Percentiles rank a stretch among this genome's conserved stretches.
Evolutionary conservation across 2,797 vertebrate species (phyloP).

Genomic region (Adrianichthys oophorus): DNA sequence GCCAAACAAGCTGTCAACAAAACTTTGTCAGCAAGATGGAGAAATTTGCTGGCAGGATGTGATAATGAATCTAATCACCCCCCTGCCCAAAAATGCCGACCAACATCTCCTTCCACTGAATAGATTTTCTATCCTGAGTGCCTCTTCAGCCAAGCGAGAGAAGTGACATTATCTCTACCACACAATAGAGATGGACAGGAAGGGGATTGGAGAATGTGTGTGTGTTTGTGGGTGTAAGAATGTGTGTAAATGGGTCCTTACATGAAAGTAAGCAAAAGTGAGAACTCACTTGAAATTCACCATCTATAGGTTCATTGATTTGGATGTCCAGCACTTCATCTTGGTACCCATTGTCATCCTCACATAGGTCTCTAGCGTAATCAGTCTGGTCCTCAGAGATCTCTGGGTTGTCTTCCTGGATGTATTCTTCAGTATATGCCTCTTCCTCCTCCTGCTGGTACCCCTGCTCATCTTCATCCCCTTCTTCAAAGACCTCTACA

Average conservation of each 20-base stretch:
- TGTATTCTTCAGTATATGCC: conserved; percentile 81
- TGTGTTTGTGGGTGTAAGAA: conserved; percentile 10
- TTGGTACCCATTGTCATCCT: conserved; percentile 82
- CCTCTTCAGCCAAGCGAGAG: conserved; percentile 66
- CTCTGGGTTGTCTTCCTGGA: conserved; percentile 73
- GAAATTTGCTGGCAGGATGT: conserved; percentile 91
- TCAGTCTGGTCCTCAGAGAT: conserved; percentile 84
- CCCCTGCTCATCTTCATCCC: conserved; percentile 44
- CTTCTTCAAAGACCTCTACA: conserved; percentile 78
- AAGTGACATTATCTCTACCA: conserved; percentile 81
- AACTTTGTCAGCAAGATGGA: conserved; percentile 91
- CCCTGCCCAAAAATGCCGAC: conserved; percentile 50
- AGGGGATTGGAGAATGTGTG: conserved; percentile 23
- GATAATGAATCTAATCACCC: conserved; percentile 87
- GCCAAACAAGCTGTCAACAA: conserved; percentile 97
- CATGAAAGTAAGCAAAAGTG: conserved; percentile 35
- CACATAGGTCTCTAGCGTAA: conserved; percentile 81
- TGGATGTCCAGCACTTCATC: conserved; percentile 96
- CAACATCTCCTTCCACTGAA: conserved; percentile 78
- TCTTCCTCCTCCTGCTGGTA: conserved; percentile 79
- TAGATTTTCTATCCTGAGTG: conserved; percentile 81
- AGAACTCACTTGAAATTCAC: conserved; percentile 92
- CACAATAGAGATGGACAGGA: conserved; percentile 71
- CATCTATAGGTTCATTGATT: conserved; percentile 92
- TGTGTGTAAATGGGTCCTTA: conserved; percentile 16